Conservation (phyloP, 2,888 invertebrate species). For the Hirtodrosophila alboralis region DNA sequence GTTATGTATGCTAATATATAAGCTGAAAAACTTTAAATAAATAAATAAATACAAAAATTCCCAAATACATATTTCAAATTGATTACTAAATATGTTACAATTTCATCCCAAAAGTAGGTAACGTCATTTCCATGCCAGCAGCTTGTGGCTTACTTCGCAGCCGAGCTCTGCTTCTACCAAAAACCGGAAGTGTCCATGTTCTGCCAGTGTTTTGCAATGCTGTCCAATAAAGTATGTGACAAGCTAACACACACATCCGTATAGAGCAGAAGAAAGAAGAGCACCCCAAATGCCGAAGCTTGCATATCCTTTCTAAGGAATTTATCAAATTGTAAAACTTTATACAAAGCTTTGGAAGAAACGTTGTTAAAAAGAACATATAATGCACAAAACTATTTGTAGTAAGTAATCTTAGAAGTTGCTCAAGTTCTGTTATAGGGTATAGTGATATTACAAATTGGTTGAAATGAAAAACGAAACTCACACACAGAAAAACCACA, state of each 20-base stretch:
- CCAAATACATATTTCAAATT: conserved; percentile 16
- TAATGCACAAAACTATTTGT: background rate
- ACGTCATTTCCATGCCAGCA: background rate
- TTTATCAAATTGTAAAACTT: background rate
- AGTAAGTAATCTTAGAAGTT: conserved; percentile 1
- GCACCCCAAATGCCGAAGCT: background rate
- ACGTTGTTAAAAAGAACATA: no score
- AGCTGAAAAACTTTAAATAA: conserved; percentile 69
- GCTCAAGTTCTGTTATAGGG: background rate
- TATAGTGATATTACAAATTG: background rate
- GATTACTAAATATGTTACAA: conserved; percentile 23
- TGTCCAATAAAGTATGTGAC: conserved; percentile 28
- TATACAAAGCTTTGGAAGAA: no score
- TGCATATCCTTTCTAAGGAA: conserved; percentile 1
- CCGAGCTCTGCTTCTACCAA: conserved; percentile 22
- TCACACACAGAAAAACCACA: conserved; percentile 30
- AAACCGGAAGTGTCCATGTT: conserved; percentile 32
- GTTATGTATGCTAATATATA: conserved; percentile 75
- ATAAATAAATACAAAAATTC: conserved; percentile 45
- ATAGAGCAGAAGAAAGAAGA: background rate
- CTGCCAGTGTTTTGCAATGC: conserved; percentile 21
- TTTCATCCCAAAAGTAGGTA: conserved; percentile 2
- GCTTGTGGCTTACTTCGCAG: conserved; percentile 19
- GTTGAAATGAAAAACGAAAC: conserved; percentile 5
- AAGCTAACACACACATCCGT: conserved; percentile 3